Conservation (phyloP, 2,888 invertebrate species). For the Poecilus cupreus region DNA sequence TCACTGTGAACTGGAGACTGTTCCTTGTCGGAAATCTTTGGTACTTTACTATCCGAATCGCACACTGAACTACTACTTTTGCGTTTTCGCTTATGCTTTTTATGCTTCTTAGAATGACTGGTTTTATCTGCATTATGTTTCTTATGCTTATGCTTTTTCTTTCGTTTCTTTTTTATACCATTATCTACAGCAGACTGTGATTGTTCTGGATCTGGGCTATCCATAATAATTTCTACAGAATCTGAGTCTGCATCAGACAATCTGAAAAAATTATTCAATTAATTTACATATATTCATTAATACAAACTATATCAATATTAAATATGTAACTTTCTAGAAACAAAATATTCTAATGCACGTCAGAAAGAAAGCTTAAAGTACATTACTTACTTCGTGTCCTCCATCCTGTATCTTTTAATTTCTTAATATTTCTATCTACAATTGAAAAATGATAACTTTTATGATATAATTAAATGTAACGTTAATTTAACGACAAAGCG, state of each 20-base stretch:
- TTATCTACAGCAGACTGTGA: constrained; percentile 42
- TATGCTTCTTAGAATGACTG: constrained; percentile 78
- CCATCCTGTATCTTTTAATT: constrained; percentile 40
- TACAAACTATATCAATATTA: background rate
- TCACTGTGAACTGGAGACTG: constrained; percentile 67
- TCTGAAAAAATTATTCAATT: constrained; percentile 55
- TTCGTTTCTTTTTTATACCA: constrained; percentile 79
- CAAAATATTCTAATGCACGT: background rate
- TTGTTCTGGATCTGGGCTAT: constrained; percentile 55
- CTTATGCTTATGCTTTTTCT: constrained; percentile 78
- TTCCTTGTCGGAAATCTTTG: constrained; percentile 69
- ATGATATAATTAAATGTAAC: constrained; percentile 24
- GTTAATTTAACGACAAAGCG: constrained; percentile 41
- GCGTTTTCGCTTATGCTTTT: constrained; percentile 77
- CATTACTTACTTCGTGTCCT: constrained; percentile 49
- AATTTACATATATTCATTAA: constrained; percentile 19
- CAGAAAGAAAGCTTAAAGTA: background rate
- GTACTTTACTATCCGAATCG: constrained; percentile 67
- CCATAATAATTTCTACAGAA: constrained; percentile 60
- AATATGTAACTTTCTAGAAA: background rate
- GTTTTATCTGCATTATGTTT: constrained; percentile 73
- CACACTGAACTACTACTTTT: constrained; percentile 68
- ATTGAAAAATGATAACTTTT: constrained; percentile 32
- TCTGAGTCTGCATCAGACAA: constrained; percentile 62
- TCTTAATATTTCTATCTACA: constrained; percentile 30